Percentiles rank a stretch among this genome's conserved stretches.
These are phyloP conservation scores for Temnothorax rugatulus DNA, from an alignment of 2,888 invertebrate genomes.

Conservation along the genomic window DNA sequence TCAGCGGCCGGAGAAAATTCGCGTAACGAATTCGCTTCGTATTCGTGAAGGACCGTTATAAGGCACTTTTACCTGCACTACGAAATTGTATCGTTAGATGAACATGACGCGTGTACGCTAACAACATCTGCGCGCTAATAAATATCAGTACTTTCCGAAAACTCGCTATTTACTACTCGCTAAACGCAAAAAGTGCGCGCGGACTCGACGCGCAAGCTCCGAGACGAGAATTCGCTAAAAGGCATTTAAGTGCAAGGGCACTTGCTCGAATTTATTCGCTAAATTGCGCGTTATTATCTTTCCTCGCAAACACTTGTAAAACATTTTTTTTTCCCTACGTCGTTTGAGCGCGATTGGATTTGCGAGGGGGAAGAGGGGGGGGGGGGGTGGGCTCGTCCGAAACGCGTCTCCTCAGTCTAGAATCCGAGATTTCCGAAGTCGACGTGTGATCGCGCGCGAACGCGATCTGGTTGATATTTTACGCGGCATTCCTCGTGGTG, in stretches of 20 bases:
- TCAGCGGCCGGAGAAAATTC: slow-evolving; percentile 50
- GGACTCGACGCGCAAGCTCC: slow-evolving; percentile 26
- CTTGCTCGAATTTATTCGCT: slow-evolving; percentile 52
- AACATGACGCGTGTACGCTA: slow-evolving; percentile 34
- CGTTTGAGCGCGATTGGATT: slow-evolving; percentile 42
- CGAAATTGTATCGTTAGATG: slow-evolving; percentile 56
- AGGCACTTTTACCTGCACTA: slow-evolving; percentile 75
- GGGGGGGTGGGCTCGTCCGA: neutral
- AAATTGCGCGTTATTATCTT: slow-evolving; percentile 25
- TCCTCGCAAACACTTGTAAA: slow-evolving; percentile 42
- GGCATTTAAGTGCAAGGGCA: slow-evolving; percentile 55
- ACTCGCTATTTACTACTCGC: slow-evolving; percentile 43
- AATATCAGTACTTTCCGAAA: slow-evolving; percentile 48
- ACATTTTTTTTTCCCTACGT: slow-evolving; percentile 36
- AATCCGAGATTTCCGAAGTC: slow-evolving; percentile 34
- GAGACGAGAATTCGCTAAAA: slow-evolving; percentile 52
- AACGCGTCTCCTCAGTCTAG: neutral
- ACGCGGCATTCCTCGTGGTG: slow-evolving; percentile 23
- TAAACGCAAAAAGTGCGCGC: slow-evolving; percentile 53
- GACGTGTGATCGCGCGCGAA: neutral
- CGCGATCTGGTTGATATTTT: slow-evolving; percentile 4
- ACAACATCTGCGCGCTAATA: slow-evolving; percentile 34
- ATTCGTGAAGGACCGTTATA: slow-evolving; percentile 70
- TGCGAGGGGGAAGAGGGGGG: neutral
- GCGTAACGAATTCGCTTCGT: slow-evolving; percentile 62